A percentile compares a stretch with the other conserved stretches of the same genome.
Conservation (phyloP, 2,888 invertebrate genomes). For the Tanypteryx hageni region DNA sequence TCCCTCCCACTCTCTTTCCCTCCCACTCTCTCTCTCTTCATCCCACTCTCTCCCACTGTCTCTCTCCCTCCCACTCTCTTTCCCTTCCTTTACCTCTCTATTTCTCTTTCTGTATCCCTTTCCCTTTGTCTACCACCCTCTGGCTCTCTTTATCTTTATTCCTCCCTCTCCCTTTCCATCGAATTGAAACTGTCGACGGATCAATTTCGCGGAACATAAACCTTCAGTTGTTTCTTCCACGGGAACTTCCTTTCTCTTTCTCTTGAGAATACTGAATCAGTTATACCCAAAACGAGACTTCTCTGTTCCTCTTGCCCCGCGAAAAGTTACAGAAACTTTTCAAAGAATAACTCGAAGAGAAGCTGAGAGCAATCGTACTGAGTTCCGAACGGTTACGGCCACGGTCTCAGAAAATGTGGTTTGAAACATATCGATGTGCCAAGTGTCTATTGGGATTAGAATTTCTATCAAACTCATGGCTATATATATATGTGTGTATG, state of each 20-base stretch:
- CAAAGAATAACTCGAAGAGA: neutral
- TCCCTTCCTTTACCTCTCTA: no score
- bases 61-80: no score
- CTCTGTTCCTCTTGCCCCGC: neutral
- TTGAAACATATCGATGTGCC: neutral
- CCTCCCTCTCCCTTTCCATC: no score
- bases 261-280: slow-evolving; percentile 20
- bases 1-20: no score
- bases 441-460: neutral
- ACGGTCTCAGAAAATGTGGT: neutral
- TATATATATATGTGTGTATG: no score
- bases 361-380: neutral
- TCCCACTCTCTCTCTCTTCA: no score
- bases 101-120: no score
- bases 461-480: no score
- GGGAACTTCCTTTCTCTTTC: neutral
- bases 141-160: no score
- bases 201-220: neutral
- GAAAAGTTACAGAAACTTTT: neutral
- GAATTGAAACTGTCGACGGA: neutral
- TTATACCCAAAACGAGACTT: neutral
- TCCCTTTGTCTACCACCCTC: no score
- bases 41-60: no score
- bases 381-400: neutral
- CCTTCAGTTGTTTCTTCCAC: neutral